Conservation (phyloP, 2,113 vertebrate species). For the Balaeniceps rex region DNA sequence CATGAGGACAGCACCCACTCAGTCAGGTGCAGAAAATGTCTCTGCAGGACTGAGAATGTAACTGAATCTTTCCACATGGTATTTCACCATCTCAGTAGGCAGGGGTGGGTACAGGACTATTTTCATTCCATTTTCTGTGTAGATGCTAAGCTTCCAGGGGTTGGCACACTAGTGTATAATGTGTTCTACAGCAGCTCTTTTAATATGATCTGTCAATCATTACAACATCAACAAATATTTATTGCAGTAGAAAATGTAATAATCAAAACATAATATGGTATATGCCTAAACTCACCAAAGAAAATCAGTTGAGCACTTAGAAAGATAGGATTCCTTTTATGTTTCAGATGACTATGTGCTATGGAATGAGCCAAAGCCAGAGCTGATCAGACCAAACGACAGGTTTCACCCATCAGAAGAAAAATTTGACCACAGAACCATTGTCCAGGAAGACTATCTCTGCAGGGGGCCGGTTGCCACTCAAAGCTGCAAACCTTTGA, state of each 20-base stretch:
- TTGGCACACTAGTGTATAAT: neutral
- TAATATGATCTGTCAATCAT: neutral
- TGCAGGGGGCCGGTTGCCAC: neutral
- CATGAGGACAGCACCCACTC: neutral
- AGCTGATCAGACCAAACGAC: neutral
- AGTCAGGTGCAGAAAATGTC: neutral
- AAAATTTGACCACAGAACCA: conserved; percentile 44
- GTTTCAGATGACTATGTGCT: conserved; percentile 74
- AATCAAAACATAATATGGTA: neutral
- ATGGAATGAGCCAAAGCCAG: conserved; percentile 50
- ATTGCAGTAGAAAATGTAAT: neutral
- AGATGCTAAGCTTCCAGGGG: neutral
- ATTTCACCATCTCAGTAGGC: neutral
- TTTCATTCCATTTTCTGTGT: neutral
- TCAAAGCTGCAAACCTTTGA: conserved; percentile 49
- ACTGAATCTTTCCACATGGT: neutral
- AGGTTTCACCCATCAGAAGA: conserved; percentile 5
- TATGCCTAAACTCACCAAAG: neutral
- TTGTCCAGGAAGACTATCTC: conserved; percentile 38
- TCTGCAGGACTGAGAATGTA: neutral
- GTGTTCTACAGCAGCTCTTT: neutral
- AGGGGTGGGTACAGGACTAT: neutral
- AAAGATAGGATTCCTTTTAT: neutral
- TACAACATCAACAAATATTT: neutral
- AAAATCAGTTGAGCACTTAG: neutral